These are phyloP conservation scores for Drosophila limbata DNA, from an alignment of 2,888 invertebrate species.

Conservation along the genomic window DNA sequence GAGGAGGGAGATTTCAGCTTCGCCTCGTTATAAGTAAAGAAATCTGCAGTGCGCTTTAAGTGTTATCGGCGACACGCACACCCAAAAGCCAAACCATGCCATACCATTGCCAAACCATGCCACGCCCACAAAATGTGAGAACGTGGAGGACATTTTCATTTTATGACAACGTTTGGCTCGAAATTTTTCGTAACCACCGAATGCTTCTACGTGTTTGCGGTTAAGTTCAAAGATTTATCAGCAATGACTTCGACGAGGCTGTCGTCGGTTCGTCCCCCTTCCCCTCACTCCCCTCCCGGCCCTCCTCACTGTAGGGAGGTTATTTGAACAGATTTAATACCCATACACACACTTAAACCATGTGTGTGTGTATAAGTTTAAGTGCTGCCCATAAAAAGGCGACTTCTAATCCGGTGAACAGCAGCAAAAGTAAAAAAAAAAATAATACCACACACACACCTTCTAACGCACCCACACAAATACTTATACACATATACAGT, in stretches of 20 bases:
- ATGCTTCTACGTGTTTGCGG: constrained; percentile 81
- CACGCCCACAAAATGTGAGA: constrained; percentile 67
- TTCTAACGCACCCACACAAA: not conserved
- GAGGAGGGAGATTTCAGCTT: constrained; percentile 40
- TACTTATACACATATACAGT: not conserved
- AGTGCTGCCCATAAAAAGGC: constrained; percentile 72
- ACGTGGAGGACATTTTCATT: constrained; percentile 80
- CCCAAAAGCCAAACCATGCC: constrained; percentile 52
- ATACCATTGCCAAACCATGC: constrained; percentile 26
- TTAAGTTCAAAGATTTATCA: constrained; percentile 81
- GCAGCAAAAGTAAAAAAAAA: constrained; percentile 54
- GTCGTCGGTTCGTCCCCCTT: constrained; percentile 60
- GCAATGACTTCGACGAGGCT: constrained; percentile 79
- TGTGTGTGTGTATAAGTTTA: constrained; percentile 47
- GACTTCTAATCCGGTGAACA: constrained; percentile 70
- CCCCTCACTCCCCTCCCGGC: not conserved
- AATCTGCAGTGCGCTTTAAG: constrained; percentile 81
- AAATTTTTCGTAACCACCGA: constrained; percentile 74
- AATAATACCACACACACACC: constrained; percentile 51
- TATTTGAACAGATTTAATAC: constrained; percentile 79
- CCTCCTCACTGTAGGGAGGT: constrained; percentile 19
- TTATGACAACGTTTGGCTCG: constrained; percentile 76
- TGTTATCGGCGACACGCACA: constrained; percentile 81
- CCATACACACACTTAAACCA: constrained; percentile 51
- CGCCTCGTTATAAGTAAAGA: constrained; percentile 78